Conservation (phyloP, 2,888 invertebrate species). For the Andrena bucephala region DNA sequence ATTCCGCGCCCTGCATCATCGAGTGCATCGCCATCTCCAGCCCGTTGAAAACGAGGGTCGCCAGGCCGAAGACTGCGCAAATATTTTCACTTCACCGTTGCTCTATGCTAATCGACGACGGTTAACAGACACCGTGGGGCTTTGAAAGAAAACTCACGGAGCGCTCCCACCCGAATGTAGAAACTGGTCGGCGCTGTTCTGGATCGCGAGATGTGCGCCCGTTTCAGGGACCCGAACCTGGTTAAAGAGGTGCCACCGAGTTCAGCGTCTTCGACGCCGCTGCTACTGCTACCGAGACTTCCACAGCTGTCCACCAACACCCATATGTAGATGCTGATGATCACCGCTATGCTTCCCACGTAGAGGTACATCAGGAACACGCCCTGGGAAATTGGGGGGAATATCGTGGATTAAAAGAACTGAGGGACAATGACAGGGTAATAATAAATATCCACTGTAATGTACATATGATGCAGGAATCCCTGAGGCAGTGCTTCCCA, state of each 20-base stretch:
- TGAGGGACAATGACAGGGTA: neutral
- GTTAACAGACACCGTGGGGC: neutral
- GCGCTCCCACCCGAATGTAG: conserved; percentile 86
- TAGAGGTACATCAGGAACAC: conserved; percentile 86
- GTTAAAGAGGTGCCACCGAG: conserved; percentile 84
- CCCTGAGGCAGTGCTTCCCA: too few relatives aligned
- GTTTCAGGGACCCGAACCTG: conserved; percentile 86
- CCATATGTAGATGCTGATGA: conserved; percentile 86
- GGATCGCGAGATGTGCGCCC: conserved; percentile 86
- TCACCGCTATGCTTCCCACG: conserved; percentile 86
- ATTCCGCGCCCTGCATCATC: conserved; percentile 85
- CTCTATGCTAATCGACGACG: neutral
- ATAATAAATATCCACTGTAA: too few relatives aligned
- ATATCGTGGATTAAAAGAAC: neutral
- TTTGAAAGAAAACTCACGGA: conserved; percentile 82
- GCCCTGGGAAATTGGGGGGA: conserved; percentile 79
- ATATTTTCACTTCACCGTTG: neutral
- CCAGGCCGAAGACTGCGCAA: conserved; percentile 86
- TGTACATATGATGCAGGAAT: too few relatives aligned
- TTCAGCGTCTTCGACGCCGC: conserved; percentile 83
- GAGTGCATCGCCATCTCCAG: conserved; percentile 87
- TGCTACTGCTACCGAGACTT: conserved; percentile 77
- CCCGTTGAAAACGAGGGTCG: conserved; percentile 86
- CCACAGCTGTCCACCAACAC: conserved; percentile 86
- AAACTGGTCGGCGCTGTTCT: conserved; percentile 86